Evolutionary conservation across 2,797 vertebrate genomes (phyloP).

Genomic region (Paratrypauchen microcephalus): DNA sequence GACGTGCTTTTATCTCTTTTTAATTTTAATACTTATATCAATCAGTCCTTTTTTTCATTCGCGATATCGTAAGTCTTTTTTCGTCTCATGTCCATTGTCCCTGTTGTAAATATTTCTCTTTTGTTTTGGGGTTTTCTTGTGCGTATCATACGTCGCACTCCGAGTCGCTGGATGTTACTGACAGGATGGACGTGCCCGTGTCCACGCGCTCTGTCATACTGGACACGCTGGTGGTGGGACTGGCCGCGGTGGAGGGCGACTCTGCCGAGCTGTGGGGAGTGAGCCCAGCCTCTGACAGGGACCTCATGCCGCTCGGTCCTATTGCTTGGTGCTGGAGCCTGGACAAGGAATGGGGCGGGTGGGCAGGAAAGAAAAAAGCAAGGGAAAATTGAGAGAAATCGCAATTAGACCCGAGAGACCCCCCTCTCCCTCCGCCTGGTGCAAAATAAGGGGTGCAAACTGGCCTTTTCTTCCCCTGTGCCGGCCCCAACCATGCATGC

Average conservation of each 20-base stretch:
- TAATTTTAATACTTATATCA: conserved; percentile 82
- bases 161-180: conserved; percentile 98
- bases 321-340: conserved; percentile 99
- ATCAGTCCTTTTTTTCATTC: conserved; percentile 83
- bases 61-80: conserved; percentile 79
- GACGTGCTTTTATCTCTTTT: conserved; percentile 92
- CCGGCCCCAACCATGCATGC: conserved; percentile 72
- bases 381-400: conserved; percentile 64
- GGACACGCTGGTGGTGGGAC: conserved; percentile 97
- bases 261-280: conserved; percentile 97
- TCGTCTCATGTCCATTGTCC: conserved; percentile 85
- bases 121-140: conserved; percentile 50
- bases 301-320: conserved; percentile 96
- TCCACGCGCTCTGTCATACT: conserved; percentile 96
- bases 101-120: conserved; percentile 85
- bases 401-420: conserved; percentile 76
- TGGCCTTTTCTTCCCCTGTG: conserved; percentile 69
- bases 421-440: conserved; percentile 51
- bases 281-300: conserved; percentile 94
- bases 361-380: conserved; percentile 21
- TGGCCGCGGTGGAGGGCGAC: conserved; percentile 96
- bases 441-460: conserved; percentile 71
- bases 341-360: conserved; percentile 64
- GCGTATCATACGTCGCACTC: conserved; percentile 98
- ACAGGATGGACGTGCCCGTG: conserved; percentile 97